A percentile compares a stretch with the other conserved stretches of the same genome.
These are phyloP conservation scores for Oxyruncus cristatus DNA, from an alignment of 2,113 vertebrate species.

Conservation along the genomic window DNA sequence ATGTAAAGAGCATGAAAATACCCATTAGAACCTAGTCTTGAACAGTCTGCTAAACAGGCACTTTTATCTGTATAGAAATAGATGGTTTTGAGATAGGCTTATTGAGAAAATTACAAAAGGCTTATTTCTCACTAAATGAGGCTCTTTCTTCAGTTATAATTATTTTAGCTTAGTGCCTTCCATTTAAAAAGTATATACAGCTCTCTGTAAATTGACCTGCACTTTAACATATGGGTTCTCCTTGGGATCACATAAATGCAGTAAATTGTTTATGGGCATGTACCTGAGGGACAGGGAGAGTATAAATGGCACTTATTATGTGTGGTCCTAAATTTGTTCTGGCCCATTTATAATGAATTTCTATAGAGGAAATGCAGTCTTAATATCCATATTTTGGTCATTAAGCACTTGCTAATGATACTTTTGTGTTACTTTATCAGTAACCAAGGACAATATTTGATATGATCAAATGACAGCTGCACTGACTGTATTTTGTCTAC, in stretches of 20 bases:
- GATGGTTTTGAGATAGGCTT: neutral
- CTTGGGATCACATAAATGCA: neutral
- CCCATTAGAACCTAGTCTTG: neutral
- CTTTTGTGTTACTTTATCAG: neutral
- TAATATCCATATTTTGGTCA: neutral
- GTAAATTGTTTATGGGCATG: neutral
- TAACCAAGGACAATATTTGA: neutral
- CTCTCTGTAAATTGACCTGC: neutral
- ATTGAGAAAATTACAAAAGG: neutral
- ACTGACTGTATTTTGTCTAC: neutral
- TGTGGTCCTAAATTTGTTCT: neutral
- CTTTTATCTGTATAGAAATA: neutral
- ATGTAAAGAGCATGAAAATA: neutral
- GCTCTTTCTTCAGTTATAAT: neutral
- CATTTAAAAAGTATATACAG: neutral
- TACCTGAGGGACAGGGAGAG: neutral
- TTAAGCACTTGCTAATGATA: neutral
- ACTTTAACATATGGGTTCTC: neutral
- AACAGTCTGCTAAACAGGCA: neutral
- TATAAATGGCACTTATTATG: neutral
- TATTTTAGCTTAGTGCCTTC: neutral
- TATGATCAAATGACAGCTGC: neutral
- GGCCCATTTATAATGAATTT: neutral
- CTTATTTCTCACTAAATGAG: neutral
- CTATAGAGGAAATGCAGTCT: neutral